phyloP scores from a whole-genome alignment of 2,797 vertebrate genomes.

The Pseudochirops cupreus region DNA sequence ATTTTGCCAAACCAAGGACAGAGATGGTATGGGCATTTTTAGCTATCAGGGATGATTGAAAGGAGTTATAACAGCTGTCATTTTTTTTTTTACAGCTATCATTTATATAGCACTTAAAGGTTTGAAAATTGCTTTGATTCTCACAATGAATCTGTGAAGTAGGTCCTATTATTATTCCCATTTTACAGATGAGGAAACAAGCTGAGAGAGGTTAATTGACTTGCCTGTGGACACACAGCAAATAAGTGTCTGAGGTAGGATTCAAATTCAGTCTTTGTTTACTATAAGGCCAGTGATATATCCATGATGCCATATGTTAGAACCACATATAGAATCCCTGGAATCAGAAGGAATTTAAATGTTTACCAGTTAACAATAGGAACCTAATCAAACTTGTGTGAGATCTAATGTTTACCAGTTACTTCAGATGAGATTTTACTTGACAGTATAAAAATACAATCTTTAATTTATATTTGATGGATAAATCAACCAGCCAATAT shows the following conservation, averaged over 20 bases:
- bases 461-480: background rate
- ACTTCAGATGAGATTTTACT: background rate
- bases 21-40: background rate
- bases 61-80: too few relatives aligned
- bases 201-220: too few relatives aligned
- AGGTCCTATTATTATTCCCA: too few relatives aligned
- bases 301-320: background rate
- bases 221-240: too few relatives aligned
- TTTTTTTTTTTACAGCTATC: too few relatives aligned
- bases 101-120: too few relatives aligned
- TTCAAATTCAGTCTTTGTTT: background rate
- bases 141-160: too few relatives aligned
- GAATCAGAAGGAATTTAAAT: background rate
- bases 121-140: too few relatives aligned
- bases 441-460: background rate
- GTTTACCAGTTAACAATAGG: background rate
- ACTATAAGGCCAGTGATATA: background rate
- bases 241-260: background rate
- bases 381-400: background rate
- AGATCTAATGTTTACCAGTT: background rate
- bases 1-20: slow-evolving; percentile 8
- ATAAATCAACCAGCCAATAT: background rate
- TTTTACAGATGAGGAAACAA: too few relatives aligned
- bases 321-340: background rate
- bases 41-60: background rate